These are phyloP conservation scores for Pangasius djambal DNA, from an alignment of 2,797 vertebrate genomes.

Conservation along the genomic window DNA sequence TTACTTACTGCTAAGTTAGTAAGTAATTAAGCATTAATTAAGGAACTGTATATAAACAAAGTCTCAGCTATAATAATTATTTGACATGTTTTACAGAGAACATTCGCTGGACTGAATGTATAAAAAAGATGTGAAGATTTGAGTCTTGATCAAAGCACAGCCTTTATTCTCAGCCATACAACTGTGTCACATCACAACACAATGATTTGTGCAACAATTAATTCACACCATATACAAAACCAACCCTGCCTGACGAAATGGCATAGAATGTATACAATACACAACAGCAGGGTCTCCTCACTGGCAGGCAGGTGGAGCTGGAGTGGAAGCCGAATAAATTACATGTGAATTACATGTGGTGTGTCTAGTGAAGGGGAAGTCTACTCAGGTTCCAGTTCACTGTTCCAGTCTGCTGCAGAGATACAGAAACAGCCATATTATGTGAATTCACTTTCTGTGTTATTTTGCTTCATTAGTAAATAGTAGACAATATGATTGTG, in stretches of 20 bases:
- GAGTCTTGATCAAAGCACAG: constrained; percentile 6
- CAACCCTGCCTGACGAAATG: not conserved
- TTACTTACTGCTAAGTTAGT: not conserved
- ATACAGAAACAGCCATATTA: constrained; percentile 24
- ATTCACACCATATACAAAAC: constrained; percentile 33
- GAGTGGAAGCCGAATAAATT: constrained; percentile 46
- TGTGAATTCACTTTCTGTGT: not conserved
- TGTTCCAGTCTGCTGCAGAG: constrained; percentile 61
- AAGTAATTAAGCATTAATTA: not conserved
- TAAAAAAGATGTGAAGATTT: not conserved
- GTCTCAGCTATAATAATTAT: not conserved
- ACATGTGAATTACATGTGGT: constrained; percentile 38
- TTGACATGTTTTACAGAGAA: not conserved
- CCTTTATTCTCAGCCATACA: constrained; percentile 45
- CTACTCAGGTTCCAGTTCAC: constrained; percentile 52
- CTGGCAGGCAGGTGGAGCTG: constrained; percentile 20
- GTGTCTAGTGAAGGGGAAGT: constrained; percentile 6
- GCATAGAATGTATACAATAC: constrained; percentile 10
- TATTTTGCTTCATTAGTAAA: not conserved
- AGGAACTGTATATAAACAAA: not conserved
- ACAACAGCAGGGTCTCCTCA: not conserved
- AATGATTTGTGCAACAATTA: not conserved
- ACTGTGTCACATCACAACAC: constrained; percentile 4
- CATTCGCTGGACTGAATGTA: not conserved
- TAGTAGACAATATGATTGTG: not conserved